Conservation (phyloP, 2,797 vertebrate genomes). For the Halcyon smyrnensis region DNA sequence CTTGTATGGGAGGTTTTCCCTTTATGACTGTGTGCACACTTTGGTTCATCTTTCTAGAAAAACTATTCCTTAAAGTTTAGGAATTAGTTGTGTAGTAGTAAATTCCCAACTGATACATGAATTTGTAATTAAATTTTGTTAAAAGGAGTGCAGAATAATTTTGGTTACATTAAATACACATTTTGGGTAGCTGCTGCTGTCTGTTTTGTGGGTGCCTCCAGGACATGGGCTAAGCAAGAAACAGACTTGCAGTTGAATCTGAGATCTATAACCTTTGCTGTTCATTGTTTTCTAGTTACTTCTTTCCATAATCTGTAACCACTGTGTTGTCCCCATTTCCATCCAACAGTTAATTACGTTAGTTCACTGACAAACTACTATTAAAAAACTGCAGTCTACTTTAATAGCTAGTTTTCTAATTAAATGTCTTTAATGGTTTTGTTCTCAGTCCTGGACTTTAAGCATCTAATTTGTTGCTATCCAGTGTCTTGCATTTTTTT, state of each 20-base stretch:
- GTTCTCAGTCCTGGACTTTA: not conserved
- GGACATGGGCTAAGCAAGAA: not conserved
- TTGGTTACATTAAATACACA: too few relatives aligned
- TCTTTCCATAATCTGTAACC: not conserved
- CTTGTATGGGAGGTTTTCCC: too few relatives aligned
- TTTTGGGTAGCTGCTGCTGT: too few relatives aligned
- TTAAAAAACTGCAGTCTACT: not conserved
- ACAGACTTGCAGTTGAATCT: not conserved
- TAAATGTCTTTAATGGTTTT: not conserved
- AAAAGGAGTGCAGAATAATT: too few relatives aligned
- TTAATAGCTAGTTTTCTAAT: not conserved
- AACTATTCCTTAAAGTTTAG: too few relatives aligned
- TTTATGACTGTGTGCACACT: too few relatives aligned
- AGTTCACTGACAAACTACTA: not conserved
- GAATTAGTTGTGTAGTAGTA: too few relatives aligned
- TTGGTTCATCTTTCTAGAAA: too few relatives aligned
- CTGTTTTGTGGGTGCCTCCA: too few relatives aligned
- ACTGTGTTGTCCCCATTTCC: not conserved
- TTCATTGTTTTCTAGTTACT: not conserved
- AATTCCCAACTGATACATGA: too few relatives aligned
- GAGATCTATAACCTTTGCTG: not conserved
- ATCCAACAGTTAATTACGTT: not conserved
- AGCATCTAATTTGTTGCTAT: not conserved
- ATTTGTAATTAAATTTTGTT: too few relatives aligned
- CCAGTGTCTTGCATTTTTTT: not conserved